Evolutionary conservation across 1,140 invertebrate species (phyloP).

Genomic region (Augochlora pura): DNA sequence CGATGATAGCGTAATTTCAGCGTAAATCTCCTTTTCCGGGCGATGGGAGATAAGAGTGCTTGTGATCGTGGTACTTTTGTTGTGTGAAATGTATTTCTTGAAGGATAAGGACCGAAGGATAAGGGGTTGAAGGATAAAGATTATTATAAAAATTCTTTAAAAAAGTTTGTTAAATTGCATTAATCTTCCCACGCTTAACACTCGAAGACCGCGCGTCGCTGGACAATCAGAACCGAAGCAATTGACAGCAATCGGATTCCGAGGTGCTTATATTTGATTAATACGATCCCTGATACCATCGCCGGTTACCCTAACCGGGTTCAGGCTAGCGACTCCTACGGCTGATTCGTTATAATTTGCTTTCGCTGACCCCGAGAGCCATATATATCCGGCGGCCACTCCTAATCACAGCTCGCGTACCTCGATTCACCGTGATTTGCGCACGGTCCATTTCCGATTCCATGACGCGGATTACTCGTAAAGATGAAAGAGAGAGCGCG

Average conservation of each 20-base stretch:
- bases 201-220: too few relatives aligned
- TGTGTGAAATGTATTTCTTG: too few relatives aligned
- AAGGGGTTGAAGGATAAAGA: too few relatives aligned
- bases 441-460: conserved; percentile 34
- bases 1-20: too few relatives aligned
- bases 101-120: too few relatives aligned
- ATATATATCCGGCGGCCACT: neutral
- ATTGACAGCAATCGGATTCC: conserved; percentile 32
- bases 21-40: too few relatives aligned
- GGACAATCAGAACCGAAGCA: conserved; percentile 16
- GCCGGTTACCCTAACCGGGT: neutral
- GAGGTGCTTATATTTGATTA: conserved; percentile 32
- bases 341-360: conserved; percentile 45
- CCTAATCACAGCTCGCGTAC: conserved; percentile 18
- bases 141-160: too few relatives aligned
- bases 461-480: conserved; percentile 34
- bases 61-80: too few relatives aligned
- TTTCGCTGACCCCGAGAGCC: conserved; percentile 14
- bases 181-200: too few relatives aligned
- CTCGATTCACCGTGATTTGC: conserved; percentile 27
- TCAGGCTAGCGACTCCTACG: neutral
- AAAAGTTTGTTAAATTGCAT: too few relatives aligned
- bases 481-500: conserved; percentile 40
- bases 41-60: too few relatives aligned
- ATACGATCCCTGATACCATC: conserved; percentile 25